These are phyloP conservation scores for Agrochola macilenta DNA, from an alignment of 2,888 invertebrate genomes.

Conservation along the genomic window DNA sequence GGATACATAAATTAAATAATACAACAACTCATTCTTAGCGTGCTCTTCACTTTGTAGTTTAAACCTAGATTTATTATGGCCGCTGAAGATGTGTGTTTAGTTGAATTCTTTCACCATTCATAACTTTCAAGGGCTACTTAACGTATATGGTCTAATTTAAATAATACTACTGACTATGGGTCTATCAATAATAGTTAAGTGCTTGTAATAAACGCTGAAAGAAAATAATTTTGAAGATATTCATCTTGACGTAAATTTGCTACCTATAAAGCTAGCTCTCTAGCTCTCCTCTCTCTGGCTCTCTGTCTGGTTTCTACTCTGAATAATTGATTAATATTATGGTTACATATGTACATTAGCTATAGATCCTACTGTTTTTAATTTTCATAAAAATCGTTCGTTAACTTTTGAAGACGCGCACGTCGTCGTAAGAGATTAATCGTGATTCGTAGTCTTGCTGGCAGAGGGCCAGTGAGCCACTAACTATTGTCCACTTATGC, in stretches of 20 bases:
- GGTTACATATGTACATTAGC: neutral
- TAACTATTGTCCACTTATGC: conserved; percentile 50
- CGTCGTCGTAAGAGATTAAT: conserved; percentile 49
- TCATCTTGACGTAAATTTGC: neutral
- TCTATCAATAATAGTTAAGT: neutral
- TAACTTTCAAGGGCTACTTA: too few relatives aligned
- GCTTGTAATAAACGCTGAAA: neutral
- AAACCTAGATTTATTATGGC: neutral
- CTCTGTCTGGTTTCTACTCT: too few relatives aligned
- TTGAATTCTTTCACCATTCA: neutral
- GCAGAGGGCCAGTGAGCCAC: conserved; percentile 43
- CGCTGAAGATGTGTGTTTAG: neutral
- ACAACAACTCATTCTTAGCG: neutral
- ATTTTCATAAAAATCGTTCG: neutral
- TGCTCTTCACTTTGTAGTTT: neutral
- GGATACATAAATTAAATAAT: neutral
- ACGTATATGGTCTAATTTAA: too few relatives aligned
- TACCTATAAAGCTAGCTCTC: neutral
- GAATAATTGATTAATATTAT: too few relatives aligned
- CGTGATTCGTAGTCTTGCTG: conserved; percentile 37
- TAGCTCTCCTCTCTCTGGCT: too few relatives aligned
- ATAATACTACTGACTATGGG: neutral
- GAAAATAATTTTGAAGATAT: neutral
- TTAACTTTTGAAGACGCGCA: conserved; percentile 25
- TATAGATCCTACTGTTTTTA: neutral